Conservation (phyloP, 2,113 vertebrate genomes). For the Callipepla squamata region DNA sequence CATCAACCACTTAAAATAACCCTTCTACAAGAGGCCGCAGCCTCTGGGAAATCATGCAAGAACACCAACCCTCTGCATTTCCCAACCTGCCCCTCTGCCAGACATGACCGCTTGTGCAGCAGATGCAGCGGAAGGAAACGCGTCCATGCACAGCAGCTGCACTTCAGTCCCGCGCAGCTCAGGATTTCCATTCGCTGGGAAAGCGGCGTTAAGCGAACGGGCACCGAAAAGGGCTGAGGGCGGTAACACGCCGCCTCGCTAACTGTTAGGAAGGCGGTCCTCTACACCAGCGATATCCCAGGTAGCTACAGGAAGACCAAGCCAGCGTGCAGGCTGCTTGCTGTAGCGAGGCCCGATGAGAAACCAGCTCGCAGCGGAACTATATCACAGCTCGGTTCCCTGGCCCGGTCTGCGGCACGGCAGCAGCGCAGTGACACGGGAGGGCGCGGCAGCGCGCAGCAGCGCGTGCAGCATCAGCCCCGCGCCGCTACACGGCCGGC, state of each 20-base stretch:
- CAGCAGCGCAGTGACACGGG: rapidly evolving
- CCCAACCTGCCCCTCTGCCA: background rate
- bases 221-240: background rate
- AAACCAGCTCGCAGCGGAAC: background rate
- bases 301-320: background rate
- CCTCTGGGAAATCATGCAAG: background rate
- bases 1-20: background rate
- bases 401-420: rapidly evolving
- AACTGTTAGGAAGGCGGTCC: background rate
- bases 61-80: background rate
- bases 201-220: background rate
- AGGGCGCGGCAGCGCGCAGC: rapidly evolving
- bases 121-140: background rate
- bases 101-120: background rate
- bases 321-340: background rate
- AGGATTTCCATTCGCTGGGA: background rate
- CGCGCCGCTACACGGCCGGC: background rate
- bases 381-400: background rate
- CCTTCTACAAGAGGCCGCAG: background rate
- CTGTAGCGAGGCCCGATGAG: background rate
- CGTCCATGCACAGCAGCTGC: background rate
- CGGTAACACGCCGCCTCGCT: background rate
- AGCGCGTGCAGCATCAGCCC: rapidly evolving
- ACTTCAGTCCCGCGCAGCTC: rapidly evolving
- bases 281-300: background rate